phyloP scores from a whole-genome alignment of 2,797 vertebrate genomes.

The Crotalus adamanteus region DNA sequence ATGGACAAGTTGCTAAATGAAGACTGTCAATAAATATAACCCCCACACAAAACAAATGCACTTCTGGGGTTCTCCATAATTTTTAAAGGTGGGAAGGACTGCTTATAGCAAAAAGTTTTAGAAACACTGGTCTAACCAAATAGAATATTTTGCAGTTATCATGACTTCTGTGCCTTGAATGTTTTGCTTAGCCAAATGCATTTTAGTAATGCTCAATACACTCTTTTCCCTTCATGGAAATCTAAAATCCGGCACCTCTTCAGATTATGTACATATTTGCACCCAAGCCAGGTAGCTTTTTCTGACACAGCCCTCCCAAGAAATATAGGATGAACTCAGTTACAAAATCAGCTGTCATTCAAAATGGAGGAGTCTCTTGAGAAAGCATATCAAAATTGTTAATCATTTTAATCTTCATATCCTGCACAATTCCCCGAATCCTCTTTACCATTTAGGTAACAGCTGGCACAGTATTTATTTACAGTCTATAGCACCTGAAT shows the following conservation, averaged over 20 bases:
- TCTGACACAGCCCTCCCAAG: neutral
- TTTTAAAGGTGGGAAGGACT: neutral
- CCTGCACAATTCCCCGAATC: conserved; percentile 6
- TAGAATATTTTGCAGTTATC: conserved; percentile 41
- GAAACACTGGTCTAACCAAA: neutral
- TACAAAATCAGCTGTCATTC: conserved; percentile 48
- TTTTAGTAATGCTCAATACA: conserved; percentile 53
- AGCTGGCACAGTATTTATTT: neutral
- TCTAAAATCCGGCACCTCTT: conserved; percentile 49
- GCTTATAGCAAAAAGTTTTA: neutral
- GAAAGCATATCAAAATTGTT: conserved; percentile 43
- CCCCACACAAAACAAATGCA: neutral
- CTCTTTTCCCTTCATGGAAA: conserved; percentile 35
- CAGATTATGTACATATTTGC: conserved; percentile 38
- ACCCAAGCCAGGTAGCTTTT: neutral
- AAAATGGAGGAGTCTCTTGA: conserved; percentile 41
- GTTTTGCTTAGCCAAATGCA: conserved; percentile 40
- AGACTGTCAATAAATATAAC: neutral
- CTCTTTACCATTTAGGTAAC: neutral
- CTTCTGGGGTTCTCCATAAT: neutral
- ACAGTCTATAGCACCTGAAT: neutral
- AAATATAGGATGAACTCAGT: conserved; percentile 32
- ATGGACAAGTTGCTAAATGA: neutral
- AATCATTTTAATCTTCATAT: conserved; percentile 22
- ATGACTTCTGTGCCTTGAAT: conserved; percentile 48